These are phyloP conservation scores for Melanchra persicariae DNA, from an alignment of 2,888 invertebrate species.

Conservation along the genomic window DNA sequence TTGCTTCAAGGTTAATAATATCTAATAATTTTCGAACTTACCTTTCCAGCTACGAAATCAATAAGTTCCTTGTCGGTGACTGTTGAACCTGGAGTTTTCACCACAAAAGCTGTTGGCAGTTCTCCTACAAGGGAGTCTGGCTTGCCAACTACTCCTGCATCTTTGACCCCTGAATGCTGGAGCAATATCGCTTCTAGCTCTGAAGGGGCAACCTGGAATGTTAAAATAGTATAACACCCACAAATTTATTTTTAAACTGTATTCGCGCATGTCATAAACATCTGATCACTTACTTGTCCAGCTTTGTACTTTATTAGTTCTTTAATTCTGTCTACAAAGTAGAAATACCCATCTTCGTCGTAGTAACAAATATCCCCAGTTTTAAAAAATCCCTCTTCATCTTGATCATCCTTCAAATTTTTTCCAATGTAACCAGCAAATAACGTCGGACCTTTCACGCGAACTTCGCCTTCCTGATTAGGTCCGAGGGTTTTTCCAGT, in stretches of 20 bases:
- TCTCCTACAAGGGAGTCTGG: conserved; percentile 79
- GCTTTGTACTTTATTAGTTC: conserved; percentile 85
- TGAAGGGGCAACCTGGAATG: conserved; percentile 80
- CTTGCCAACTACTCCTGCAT: conserved; percentile 78
- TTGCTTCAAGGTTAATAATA: background rate
- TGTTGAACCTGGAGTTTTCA: conserved; percentile 69
- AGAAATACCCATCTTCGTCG: conserved; percentile 81
- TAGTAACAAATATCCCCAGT: conserved; percentile 84
- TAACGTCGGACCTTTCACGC: conserved; percentile 77
- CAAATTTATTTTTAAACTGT: background rate
- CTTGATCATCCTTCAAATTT: conserved; percentile 72
- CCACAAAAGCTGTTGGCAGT: conserved; percentile 82
- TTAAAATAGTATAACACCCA: background rate
- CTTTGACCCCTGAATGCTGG: conserved; percentile 79
- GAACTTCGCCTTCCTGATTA: conserved; percentile 79
- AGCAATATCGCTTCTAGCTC: conserved; percentile 80
- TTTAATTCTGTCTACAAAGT: conserved; percentile 81
- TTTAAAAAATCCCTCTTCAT: conserved; percentile 81
- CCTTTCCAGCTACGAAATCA: conserved; percentile 76
- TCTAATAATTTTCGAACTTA: conserved; percentile 11
- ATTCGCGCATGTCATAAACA: background rate
- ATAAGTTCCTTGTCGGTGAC: conserved; percentile 77
- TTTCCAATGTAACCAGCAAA: conserved; percentile 81
- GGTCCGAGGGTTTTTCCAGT: conserved; percentile 77
- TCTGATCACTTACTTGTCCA: conserved; percentile 75